A percentile compares a stretch with the other conserved stretches of the same genome.
phyloP scores from a whole-genome alignment of 2,113 vertebrate genomes.

The Microcebus tavaratra region DNA sequence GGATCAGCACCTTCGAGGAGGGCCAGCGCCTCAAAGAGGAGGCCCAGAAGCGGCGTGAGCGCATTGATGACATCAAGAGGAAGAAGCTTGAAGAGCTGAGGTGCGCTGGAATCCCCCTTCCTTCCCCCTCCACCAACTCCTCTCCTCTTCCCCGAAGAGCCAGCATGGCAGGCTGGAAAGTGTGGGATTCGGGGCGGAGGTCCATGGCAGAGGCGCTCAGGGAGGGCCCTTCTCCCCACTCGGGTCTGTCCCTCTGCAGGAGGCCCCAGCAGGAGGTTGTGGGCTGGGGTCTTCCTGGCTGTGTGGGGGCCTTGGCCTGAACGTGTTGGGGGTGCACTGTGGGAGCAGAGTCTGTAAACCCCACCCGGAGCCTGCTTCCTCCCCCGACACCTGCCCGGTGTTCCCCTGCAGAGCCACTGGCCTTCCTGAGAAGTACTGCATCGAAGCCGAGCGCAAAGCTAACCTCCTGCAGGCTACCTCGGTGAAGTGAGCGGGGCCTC shows the following conservation, averaged over 20 bases:
- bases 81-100: constrained; percentile 91
- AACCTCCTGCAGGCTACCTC: not conserved
- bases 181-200: not conserved
- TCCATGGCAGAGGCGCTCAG: not conserved
- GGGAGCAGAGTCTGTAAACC: not conserved
- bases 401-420: constrained; percentile 81
- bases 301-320: not conserved
- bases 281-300: not conserved
- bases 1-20: constrained; percentile 85
- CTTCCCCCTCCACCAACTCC: too few relatives aligned
- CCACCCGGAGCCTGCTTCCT: not conserved
- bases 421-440: constrained; percentile 91
- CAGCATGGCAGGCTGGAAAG: not conserved
- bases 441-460: constrained; percentile 86
- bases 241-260: not conserved
- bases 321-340: not conserved
- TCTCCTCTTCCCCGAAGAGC: not conserved
- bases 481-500: constrained; percentile 51
- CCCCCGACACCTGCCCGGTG: not conserved
- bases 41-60: constrained; percentile 80
- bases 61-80: constrained; percentile 86
- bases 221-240: not conserved
- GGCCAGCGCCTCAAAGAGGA: constrained; percentile 84
- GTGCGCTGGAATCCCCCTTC: constrained; percentile 71
- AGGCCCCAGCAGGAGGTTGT: not conserved